These are phyloP conservation scores for Macrotis lagotis DNA, from an alignment of 2,113 vertebrate species.

Conservation along the genomic window DNA sequence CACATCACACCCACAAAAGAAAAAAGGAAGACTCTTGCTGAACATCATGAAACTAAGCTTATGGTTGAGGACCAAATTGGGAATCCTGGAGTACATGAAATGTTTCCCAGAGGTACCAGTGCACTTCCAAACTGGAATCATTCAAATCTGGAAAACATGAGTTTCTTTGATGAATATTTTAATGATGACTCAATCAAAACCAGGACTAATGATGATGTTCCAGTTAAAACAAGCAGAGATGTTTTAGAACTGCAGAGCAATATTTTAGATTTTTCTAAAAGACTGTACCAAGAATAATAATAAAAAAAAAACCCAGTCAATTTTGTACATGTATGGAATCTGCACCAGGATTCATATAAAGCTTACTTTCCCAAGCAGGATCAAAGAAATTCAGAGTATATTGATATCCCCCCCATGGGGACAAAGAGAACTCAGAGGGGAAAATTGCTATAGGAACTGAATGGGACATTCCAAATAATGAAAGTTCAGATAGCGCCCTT, in stretches of 20 bases:
- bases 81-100: slow-evolving; percentile 80
- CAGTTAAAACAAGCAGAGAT: slow-evolving; percentile 79
- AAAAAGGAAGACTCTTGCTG: slow-evolving; percentile 77
- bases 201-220: slow-evolving; percentile 90
- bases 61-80: slow-evolving; percentile 89
- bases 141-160: slow-evolving; percentile 84
- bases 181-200: slow-evolving; percentile 89
- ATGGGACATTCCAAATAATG: slow-evolving; percentile 99
- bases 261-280: slow-evolving; percentile 83
- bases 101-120: slow-evolving; percentile 82
- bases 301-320: slow-evolving; percentile 77
- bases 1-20: slow-evolving; percentile 85
- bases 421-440: slow-evolving; percentile 87
- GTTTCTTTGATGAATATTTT: slow-evolving; percentile 93
- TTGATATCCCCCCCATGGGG: slow-evolving; percentile 87
- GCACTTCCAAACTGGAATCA: slow-evolving; percentile 87
- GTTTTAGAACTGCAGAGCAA: slow-evolving; percentile 77
- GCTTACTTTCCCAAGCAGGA: slow-evolving; percentile 90
- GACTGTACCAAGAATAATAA: slow-evolving; percentile 75
- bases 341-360: slow-evolving; percentile 85
- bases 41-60: slow-evolving; percentile 82
- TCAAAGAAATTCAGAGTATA: slow-evolving; percentile 87
- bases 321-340: slow-evolving; percentile 85
- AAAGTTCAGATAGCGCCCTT: slow-evolving; percentile 98
- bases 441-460: slow-evolving; percentile 87